These are phyloP conservation scores for Lepas anatifera DNA, from an alignment of 2,888 invertebrate genomes.

Conservation along the genomic window DNA sequence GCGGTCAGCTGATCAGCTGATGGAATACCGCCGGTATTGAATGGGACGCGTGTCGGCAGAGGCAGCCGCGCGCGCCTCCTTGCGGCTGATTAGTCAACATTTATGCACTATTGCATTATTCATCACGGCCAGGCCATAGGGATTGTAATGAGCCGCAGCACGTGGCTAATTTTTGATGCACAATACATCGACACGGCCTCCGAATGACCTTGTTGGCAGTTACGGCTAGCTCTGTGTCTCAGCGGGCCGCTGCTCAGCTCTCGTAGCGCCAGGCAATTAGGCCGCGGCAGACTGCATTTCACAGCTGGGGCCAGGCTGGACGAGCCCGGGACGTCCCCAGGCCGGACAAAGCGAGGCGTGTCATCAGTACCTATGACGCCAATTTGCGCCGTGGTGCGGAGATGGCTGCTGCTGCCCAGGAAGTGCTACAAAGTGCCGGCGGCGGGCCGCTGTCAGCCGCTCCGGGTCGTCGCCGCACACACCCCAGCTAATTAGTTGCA, in stretches of 20 bases:
- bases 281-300: no score
- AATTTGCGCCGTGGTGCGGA: neutral
- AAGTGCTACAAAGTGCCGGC: neutral
- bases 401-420: neutral
- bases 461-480: neutral
- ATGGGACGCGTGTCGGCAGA: neutral
- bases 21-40: no score
- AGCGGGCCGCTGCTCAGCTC: no score
- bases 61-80: neutral
- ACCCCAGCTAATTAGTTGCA: neutral
- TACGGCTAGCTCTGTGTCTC: no score
- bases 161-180: neutral
- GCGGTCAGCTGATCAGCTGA: no score
- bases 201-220: neutral
- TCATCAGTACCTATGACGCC: neutral
- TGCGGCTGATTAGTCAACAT: neutral
- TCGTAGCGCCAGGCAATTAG: no score
- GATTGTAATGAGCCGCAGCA: neutral
- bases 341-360: neutral
- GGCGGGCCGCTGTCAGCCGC: no score
- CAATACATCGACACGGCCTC: neutral
- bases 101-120: constrained; percentile 10
- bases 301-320: no score
- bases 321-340: no score
- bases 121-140: neutral